phyloP scores from a whole-genome alignment of 2,797 vertebrate genomes.

The Rhinogobio ventralis region DNA sequence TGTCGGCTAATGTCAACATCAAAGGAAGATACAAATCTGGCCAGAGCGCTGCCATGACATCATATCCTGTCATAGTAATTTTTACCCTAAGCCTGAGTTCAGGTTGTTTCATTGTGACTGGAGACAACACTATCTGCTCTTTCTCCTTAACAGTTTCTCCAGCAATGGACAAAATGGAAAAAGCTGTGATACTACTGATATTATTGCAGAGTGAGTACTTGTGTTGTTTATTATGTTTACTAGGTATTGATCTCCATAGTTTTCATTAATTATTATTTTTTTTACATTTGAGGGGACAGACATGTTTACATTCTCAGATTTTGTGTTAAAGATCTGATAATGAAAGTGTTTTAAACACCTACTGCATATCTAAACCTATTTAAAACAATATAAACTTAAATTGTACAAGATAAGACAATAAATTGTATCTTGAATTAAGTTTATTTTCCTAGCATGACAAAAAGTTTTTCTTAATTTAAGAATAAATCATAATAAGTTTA shows the following conservation, averaged over 20 bases:
- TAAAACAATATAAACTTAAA: not conserved
- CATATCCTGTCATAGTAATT: constrained; percentile 5
- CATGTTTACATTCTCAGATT: not conserved
- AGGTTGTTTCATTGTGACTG: not conserved
- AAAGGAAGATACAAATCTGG: not conserved
- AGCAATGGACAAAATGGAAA: constrained; percentile 14
- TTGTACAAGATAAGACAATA: not conserved
- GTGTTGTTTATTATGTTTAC: not conserved
- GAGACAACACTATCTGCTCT: constrained; percentile 7
- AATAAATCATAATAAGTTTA: not conserved
- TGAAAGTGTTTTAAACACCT: not conserved
- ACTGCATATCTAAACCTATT: not conserved
- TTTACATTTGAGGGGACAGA: not conserved
- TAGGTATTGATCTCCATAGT: not conserved
- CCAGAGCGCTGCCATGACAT: not conserved
- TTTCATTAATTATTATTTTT: not conserved
- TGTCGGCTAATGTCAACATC: not conserved
- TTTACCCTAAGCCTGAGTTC: not conserved
- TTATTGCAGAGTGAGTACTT: constrained; percentile 37
- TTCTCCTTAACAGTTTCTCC: not conserved
- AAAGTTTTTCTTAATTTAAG: not conserved
- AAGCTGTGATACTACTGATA: constrained; percentile 3
- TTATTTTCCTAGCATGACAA: not conserved
- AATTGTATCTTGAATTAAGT: not conserved
- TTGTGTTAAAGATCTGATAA: not conserved